Base-by-base conservation (phyloP, 2,888 invertebrate genomes). In the Halictus ligatus region DNA sequence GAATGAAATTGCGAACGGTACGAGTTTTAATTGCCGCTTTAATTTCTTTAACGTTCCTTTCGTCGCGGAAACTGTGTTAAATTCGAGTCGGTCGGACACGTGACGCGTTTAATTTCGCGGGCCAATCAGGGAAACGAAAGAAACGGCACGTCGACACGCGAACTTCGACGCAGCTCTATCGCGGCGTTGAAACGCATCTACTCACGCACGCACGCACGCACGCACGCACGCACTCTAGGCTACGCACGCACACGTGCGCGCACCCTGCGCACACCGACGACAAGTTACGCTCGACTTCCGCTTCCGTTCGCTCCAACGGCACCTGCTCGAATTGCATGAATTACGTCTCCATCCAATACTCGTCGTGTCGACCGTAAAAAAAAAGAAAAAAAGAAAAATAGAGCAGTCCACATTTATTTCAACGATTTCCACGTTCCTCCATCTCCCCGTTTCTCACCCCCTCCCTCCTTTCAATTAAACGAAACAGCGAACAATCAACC, bases 211-310 rank as follows among this genome's bases (percentile, higher is more conserved):
- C 29, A 64, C 64, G 29, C 64, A 25, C 15, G 7, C 64, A 64
- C 64, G 72, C 64, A 64, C 64, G 72, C 64, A 69, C 69, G 4
- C 48, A 40, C 69, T 54, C 54, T 54, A 21, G 21, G 21, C 54
- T 54, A 25, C 29, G 29, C 64, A 64, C 64, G 72, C 58, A 75
- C 69, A 4, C 73, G 6, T n/a, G 43, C 43, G 12, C 10, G 35
- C 74, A 35, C 50, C 25, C 40, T 54, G 58, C 58, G 12, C 73
- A 71, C 72, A 67, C 75, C 75, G 81, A 54, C 81, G 83, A 75
- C 85, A 80, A 83, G 84, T 88, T 91, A 91, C 78, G 86, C 86
- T 88, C 80, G 84, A 89, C 88, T 90, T 90, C 90, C 90, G 90
- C 77, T 90, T 91, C 89, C 91, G 89, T 82, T 88, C 75, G 40